These are phyloP conservation scores for Coregonus suidteri DNA, from an alignment of 2,797 vertebrate genomes.

Conservation along the genomic window DNA sequence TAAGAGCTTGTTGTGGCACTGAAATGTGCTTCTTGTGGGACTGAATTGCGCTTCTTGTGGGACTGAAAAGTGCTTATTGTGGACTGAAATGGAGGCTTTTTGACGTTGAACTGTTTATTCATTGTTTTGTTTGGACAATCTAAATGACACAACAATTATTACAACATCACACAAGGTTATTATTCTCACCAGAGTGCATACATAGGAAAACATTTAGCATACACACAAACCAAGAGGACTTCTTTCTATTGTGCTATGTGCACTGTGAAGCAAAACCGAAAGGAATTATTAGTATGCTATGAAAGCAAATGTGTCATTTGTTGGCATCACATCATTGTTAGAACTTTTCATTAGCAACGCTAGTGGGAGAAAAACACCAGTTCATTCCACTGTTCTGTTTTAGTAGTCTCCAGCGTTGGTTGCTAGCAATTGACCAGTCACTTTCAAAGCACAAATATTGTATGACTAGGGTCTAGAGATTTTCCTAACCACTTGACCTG, in stretches of 20 bases:
- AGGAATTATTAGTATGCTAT: background rate
- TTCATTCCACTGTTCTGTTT: too few relatives aligned
- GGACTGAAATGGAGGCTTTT: background rate
- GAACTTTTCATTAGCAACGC: background rate
- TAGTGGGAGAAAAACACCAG: background rate
- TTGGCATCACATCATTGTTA: background rate
- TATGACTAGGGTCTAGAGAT: background rate
- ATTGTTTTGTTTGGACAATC: conserved; percentile 3
- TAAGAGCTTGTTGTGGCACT: too few relatives aligned
- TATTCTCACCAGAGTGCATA: conserved; percentile 31
- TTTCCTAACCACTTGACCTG: background rate
- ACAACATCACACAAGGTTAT: conserved; percentile 5
- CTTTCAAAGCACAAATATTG: background rate
- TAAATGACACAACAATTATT: conserved; percentile 8
- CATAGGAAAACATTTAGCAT: conserved; percentile 21
- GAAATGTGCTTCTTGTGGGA: too few relatives aligned
- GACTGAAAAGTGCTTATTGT: too few relatives aligned
- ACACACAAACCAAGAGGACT: conserved; percentile 30
- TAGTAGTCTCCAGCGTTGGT: background rate
- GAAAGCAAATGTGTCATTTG: background rate
- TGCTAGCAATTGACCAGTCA: background rate
- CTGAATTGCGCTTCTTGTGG: too few relatives aligned
- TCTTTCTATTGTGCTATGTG: background rate
- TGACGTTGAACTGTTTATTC: background rate
- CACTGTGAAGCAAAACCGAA: background rate